phyloP scores from a whole-genome alignment of 2,113 vertebrate species.

The Piliocolobus tephrosceles region DNA sequence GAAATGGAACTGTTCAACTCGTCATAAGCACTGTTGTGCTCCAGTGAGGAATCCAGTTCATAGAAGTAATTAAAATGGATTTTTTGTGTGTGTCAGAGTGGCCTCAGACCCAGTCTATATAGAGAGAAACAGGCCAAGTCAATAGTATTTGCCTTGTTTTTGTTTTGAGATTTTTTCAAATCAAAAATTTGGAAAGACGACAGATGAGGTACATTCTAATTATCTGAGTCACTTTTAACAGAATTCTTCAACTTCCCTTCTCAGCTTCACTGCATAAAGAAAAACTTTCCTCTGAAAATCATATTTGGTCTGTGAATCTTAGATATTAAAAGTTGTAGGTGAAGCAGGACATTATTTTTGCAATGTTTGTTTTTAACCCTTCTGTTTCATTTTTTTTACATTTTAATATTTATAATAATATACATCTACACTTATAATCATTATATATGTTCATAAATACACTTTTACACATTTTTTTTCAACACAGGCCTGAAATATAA shows the following conservation, averaged over 20 bases:
- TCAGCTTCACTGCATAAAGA: conserved; percentile 33
- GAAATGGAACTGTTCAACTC: not conserved
- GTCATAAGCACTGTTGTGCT: not conserved
- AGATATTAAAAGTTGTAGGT: not conserved
- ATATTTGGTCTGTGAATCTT: not conserved
- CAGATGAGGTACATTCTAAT: not conserved
- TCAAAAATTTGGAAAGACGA: not conserved
- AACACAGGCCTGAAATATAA: not conserved
- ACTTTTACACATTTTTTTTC: not conserved
- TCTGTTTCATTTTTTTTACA: not conserved
- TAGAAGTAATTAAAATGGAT: not conserved
- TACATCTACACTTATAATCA: not conserved
- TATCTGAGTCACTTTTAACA: not conserved
- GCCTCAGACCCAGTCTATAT: not conserved
- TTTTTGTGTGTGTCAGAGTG: not conserved
- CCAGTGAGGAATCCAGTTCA: not conserved
- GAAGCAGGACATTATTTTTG: not conserved
- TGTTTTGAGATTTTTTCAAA: conserved; percentile 4
- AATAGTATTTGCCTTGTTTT: not conserved
- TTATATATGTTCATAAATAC: not conserved
- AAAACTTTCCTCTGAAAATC: not conserved
- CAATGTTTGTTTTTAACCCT: not conserved
- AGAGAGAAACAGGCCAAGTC: not conserved
- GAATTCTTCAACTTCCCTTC: not conserved
- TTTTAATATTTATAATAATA: not conserved